Evolutionary conservation across 1,140 invertebrate species (phyloP).

Genomic region (Pentalonia nigronervosa): DNA sequence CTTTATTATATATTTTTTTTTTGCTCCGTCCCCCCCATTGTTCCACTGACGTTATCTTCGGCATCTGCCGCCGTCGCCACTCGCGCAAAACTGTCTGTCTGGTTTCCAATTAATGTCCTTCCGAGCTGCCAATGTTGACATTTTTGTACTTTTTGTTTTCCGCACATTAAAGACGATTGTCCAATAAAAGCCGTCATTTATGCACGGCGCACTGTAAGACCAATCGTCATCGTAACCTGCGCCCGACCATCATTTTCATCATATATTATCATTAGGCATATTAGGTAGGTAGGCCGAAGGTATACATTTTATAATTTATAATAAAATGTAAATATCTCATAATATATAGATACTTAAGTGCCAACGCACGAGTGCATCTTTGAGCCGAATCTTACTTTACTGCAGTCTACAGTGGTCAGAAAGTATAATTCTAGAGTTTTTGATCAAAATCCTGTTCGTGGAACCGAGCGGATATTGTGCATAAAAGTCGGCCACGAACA

Average conservation of each 20-base stretch:
- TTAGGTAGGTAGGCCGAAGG: not conserved
- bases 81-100: constrained; percentile 45
- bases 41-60: constrained; percentile 26
- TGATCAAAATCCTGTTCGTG: not conserved
- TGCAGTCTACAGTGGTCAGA: not conserved
- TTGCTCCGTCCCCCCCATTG: constrained; percentile 24
- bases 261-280: not conserved
- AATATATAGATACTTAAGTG: not conserved
- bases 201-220: not conserved
- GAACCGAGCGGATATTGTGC: not conserved
- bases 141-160: constrained; percentile 42
- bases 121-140: constrained; percentile 34
- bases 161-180: constrained; percentile 40
- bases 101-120: constrained; percentile 53
- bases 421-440: not conserved
- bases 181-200: constrained; percentile 50
- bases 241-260: not conserved
- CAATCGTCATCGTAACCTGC: constrained; percentile 31
- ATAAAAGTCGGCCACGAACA: not conserved
- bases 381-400: not conserved
- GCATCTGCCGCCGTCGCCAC: not conserved
- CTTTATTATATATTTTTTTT: constrained; percentile 17
- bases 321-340: not conserved
- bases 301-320: not conserved
- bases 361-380: not conserved